These are phyloP conservation scores for Dicycla oo DNA, from an alignment of 2,888 invertebrate species.

Conservation along the genomic window DNA sequence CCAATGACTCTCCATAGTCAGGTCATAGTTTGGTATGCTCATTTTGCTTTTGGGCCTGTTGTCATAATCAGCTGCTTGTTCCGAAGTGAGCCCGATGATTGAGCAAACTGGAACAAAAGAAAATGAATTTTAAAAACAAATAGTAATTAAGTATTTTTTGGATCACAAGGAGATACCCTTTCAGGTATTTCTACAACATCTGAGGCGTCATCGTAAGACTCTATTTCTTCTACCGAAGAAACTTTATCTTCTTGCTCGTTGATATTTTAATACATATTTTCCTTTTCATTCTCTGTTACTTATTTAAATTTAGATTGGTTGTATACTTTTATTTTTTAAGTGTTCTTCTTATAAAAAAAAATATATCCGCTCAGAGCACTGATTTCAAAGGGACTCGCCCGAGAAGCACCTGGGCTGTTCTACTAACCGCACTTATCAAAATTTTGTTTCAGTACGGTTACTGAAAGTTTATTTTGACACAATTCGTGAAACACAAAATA, in stretches of 20 bases:
- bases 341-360: too few relatives aligned
- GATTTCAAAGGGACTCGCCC: neutral
- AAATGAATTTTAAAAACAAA: slow-evolving; percentile 2
- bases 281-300: too few relatives aligned
- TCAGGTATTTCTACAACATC: too few relatives aligned
- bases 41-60: slow-evolving; percentile 56
- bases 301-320: too few relatives aligned
- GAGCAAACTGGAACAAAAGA: slow-evolving; percentile 83
- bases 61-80: slow-evolving; percentile 81
- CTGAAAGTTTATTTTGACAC: too few relatives aligned
- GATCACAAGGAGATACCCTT: neutral
- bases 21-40: slow-evolving; percentile 52
- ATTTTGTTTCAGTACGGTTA: neutral
- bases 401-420: neutral
- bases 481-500: too few relatives aligned
- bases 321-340: too few relatives aligned
- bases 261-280: too few relatives aligned
- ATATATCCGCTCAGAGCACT: neutral
- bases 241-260: too few relatives aligned
- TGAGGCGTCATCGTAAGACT: too few relatives aligned
- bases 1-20: slow-evolving; percentile 65
- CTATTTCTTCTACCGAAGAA: too few relatives aligned
- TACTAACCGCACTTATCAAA: neutral
- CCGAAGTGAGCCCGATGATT: slow-evolving; percentile 74
- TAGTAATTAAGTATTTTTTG: neutral